These are phyloP conservation scores for Gobiocypris rarus DNA, from an alignment of 2,113 vertebrate species.

Conservation along the genomic window DNA sequence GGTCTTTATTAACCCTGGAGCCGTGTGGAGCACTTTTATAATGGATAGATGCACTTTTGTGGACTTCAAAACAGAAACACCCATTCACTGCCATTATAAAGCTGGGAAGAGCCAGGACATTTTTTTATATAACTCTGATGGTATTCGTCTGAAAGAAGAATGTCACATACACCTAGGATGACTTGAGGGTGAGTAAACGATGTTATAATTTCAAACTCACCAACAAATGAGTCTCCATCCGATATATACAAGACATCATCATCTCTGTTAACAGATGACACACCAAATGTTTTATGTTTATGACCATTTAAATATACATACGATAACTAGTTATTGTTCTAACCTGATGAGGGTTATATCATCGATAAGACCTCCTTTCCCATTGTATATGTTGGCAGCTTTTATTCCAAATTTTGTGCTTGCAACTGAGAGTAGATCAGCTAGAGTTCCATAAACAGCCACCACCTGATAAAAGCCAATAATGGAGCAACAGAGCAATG, in stretches of 20 bases:
- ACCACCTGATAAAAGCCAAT: constrained; percentile 79
- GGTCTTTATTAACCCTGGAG: too few species aligned
- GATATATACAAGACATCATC: constrained; percentile 92
- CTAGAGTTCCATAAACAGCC: constrained; percentile 87
- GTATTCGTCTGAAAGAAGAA: too few species aligned
- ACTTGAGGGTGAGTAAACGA: too few species aligned
- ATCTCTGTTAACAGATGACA: constrained; percentile 75
- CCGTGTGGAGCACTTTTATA: too few species aligned
- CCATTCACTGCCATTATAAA: too few species aligned
- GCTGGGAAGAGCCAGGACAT: too few species aligned
- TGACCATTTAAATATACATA: background rate
- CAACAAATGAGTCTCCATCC: constrained; percentile 85
- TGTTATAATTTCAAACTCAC: constrained; percentile 70
- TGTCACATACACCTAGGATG: too few species aligned
- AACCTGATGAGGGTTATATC: constrained; percentile 91
- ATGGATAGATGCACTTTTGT: too few species aligned
- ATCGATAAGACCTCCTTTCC: constrained; percentile 90
- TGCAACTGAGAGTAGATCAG: constrained; percentile 87
- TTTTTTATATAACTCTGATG: too few species aligned
- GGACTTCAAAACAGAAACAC: too few species aligned
- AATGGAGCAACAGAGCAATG: too few species aligned
- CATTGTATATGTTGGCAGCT: constrained; percentile 88
- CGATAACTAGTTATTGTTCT: background rate
- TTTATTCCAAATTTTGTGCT: constrained; percentile 87
- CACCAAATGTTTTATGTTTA: background rate